Conservation (phyloP, 92 coral and sea anemone species). For the Actinostola sp. region DNA sequence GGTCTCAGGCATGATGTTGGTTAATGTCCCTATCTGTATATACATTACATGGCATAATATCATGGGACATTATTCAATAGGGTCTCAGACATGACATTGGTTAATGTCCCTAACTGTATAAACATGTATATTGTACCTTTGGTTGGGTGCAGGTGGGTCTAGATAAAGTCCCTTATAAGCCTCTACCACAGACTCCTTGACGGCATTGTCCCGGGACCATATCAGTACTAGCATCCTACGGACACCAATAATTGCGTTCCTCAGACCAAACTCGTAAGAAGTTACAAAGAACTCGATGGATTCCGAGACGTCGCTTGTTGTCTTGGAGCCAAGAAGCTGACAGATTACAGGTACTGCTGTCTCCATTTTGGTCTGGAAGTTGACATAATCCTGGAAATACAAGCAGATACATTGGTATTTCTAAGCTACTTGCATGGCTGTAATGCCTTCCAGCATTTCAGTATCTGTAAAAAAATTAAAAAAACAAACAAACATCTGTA, state of each 20-base stretch:
- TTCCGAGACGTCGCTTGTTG: constrained; percentile 85
- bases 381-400: constrained; percentile 74
- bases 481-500: no score
- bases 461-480: no score
- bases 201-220: constrained; percentile 94
- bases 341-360: constrained; percentile 79
- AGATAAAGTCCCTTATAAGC: constrained; percentile 94
- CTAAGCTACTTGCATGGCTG: no score
- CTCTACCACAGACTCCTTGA: constrained; percentile 90
- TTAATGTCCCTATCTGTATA: no score
- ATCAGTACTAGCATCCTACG: constrained; percentile 91
- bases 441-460: no score
- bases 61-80: no score
- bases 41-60: no score
- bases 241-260: constrained; percentile 87
- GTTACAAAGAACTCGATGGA: constrained; percentile 89
- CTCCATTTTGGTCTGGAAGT: constrained; percentile 87
- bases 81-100: no score
- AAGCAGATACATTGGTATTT: background rate
- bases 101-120: no score
- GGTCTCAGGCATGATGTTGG: no score
- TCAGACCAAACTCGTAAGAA: constrained; percentile 89
- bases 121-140: constrained; percentile 65
- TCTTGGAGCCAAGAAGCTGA: constrained; percentile 95
- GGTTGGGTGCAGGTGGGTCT: constrained; percentile 84